phyloP scores from a whole-genome alignment of 2,113 vertebrate genomes.

The Columbina picui region DNA sequence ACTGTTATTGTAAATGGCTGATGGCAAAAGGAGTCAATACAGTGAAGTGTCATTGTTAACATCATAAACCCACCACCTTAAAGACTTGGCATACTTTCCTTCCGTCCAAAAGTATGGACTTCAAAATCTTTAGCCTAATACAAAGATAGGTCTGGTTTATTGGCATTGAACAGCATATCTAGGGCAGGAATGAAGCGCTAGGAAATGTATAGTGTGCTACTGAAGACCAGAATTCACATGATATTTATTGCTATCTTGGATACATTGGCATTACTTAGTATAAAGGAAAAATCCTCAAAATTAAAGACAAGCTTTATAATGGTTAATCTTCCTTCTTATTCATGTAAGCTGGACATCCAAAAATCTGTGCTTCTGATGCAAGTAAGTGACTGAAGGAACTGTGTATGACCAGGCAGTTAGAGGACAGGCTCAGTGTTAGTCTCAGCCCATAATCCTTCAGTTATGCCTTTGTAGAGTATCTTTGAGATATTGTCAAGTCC shows the following conservation, averaged over 20 bases:
- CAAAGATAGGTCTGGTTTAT: background rate
- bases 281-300: background rate
- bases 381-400: background rate
- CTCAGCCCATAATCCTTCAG: background rate
- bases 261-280: background rate
- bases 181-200: background rate
- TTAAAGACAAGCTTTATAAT: background rate
- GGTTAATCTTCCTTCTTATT: background rate
- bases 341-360: background rate
- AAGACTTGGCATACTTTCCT: background rate
- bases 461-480: background rate
- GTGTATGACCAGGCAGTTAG: background rate
- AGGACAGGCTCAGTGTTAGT: accelerated
- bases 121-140: background rate
- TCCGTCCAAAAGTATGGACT: background rate
- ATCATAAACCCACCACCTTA: background rate
- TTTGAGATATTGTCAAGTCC: background rate
- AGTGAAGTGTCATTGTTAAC: background rate
- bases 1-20: background rate
- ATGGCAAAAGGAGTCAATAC: background rate
- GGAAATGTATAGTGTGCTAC: background rate
- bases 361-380: background rate
- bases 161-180: background rate
- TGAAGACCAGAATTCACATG: background rate
- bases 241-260: background rate